A percentile compares a stretch with the other conserved stretches of the same genome.
phyloP scores from a whole-genome alignment of 2,797 vertebrate genomes.

The Hylomyscus alleni region DNA sequence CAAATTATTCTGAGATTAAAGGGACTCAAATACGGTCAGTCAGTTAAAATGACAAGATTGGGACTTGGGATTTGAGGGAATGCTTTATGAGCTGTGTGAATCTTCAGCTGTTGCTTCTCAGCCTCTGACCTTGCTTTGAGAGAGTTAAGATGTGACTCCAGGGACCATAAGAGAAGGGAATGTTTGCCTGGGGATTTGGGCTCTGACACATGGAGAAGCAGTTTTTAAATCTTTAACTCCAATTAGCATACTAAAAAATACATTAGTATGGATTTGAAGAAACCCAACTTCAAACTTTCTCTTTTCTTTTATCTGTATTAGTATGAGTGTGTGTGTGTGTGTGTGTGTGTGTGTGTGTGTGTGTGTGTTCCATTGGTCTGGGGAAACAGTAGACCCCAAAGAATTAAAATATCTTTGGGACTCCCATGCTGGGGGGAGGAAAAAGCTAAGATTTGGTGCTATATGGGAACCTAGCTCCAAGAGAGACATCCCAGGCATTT shows the following conservation, averaged over 20 bases:
- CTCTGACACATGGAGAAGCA: neutral
- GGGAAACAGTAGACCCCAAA: neutral
- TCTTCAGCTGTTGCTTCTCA: neutral
- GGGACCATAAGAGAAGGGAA: neutral
- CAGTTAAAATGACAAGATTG: neutral
- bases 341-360: neutral
- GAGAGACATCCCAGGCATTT: neutral
- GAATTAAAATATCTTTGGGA: neutral
- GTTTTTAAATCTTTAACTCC: neutral
- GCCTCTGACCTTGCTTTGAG: neutral
- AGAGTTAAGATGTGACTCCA: neutral
- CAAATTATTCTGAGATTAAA: neutral
- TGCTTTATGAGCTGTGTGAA: neutral
- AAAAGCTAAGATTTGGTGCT: neutral
- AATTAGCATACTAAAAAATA: neutral
- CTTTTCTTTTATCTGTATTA: neutral
- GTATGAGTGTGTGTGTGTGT: neutral
- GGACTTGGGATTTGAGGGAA: neutral
- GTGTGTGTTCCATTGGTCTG: neutral
- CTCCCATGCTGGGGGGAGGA: neutral
- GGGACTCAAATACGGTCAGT: neutral
- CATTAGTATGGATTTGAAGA: neutral
- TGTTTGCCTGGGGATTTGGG: neutral
- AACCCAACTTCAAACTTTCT: neutral
- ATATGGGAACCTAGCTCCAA: neutral